A percentile compares a stretch with the other conserved stretches of the same genome.
phyloP scores from a whole-genome alignment of 2,113 vertebrate species.

The Heteronetta atricapilla region DNA sequence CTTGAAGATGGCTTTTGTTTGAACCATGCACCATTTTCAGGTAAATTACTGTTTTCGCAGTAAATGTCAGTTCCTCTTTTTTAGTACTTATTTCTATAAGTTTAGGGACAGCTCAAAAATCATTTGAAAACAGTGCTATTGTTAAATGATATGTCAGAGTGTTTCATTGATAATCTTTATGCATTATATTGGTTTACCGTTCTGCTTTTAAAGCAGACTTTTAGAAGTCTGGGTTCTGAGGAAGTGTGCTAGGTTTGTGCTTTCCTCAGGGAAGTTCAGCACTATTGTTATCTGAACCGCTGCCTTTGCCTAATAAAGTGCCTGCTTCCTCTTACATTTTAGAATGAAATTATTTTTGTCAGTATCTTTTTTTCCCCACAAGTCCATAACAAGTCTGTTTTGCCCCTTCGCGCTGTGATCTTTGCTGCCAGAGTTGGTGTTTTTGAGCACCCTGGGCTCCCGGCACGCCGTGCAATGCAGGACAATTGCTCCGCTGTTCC shows the following conservation, averaged over 20 bases:
- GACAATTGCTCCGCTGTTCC: accelerated
- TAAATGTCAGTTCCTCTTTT: background rate
- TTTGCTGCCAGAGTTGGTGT: accelerated
- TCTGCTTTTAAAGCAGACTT: background rate
- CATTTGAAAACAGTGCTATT: background rate
- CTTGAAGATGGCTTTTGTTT: background rate
- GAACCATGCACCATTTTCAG: background rate
- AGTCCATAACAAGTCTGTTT: background rate
- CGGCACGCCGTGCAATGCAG: accelerated
- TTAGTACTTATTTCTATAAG: background rate
- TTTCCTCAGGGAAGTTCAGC: too few relatives aligned
- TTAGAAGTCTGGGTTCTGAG: too few relatives aligned
- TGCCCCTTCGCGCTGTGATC: background rate
- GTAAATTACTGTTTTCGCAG: background rate
- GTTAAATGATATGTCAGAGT: background rate
- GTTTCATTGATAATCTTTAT: slow-evolving; percentile 8
- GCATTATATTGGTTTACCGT: background rate
- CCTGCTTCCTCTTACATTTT: accelerated
- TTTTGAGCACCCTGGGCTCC: accelerated
- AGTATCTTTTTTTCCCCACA: background rate
- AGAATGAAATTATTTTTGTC: background rate
- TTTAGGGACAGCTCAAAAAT: background rate
- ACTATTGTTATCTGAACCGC: background rate
- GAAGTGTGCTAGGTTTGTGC: background rate
- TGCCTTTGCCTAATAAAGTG: background rate